Evolutionary conservation across 23 tunicate species (phyloP), one percentile per base, ranked within the genome.

Genomic region (Oikopleura vanhoeffeni): DNA sequence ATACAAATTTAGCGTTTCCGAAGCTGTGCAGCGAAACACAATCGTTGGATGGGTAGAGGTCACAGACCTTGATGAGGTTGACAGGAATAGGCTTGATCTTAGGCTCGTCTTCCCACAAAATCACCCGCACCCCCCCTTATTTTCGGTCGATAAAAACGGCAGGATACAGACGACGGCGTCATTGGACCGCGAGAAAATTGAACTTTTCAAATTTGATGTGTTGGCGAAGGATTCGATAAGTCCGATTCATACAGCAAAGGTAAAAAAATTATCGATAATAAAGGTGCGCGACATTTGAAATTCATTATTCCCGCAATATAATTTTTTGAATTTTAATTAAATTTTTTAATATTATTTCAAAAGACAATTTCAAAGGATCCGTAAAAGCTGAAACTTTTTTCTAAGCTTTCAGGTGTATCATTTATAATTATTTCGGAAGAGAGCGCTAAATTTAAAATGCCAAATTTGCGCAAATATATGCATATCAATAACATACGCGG

Each of bases 1-100:
- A 84, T 92, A 92, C 82, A 77, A 84, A 8, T 75, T 76, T 1
- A 67, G 2, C 0, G 83, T 92, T 36, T 58, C 76, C 40, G 97
- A 92, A 84, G 86, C 88, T 57, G 82, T 88, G 1, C 84, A 85
- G 0, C 41, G 84, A 0, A 90, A 87, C 1, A 41, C 88, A 18
- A 83, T 57, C 28, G 83, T 92, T 38, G 40, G 88, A 30, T 57
- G 85, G 27, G 97, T 92, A 28, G 84, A 41, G 41, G 97, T 91
- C n/a, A 85, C 85, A 0, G 97, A 92, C 75, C 27, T 28, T 0
- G 97, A 92, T 32, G 36, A 2, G 34, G 2, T 71, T 2, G 79
- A 71, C 32, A 18, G 32, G 38, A 38, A 38, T 2, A 71, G 32
- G 2, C 35, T 71, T 2, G 32, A 30, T 2, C 79, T 71, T 2